Percentiles rank a stretch among this genome's conserved stretches.
Evolutionary conservation across 2,113 vertebrate species (phyloP).

Genomic region (Stigmatopora nigra): DNA sequence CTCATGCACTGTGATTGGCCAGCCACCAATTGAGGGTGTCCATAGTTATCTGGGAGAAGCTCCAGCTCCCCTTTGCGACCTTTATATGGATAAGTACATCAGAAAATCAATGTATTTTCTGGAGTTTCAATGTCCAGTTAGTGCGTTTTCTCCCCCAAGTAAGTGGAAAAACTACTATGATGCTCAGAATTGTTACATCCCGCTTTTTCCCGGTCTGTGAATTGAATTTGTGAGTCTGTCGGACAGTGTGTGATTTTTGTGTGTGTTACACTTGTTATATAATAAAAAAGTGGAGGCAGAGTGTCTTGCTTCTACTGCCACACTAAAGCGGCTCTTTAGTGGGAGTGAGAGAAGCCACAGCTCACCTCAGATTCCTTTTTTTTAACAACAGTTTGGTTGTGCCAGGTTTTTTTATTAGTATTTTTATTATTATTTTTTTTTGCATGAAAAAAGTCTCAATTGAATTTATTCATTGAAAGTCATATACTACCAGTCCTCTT

Average conservation of each 20-base stretch:
- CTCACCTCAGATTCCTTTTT: conserved; percentile 23
- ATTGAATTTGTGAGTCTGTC: conserved; percentile 19
- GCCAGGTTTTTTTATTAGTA: neutral
- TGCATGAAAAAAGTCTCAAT: too few relatives aligned
- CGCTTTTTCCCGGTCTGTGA: conserved; percentile 4
- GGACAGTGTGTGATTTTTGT: conserved; percentile 13
- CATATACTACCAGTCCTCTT: too few relatives aligned
- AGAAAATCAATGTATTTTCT: too few relatives aligned
- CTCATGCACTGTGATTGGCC: too few relatives aligned
- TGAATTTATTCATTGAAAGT: too few relatives aligned
- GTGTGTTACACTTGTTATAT: conserved; percentile 60
- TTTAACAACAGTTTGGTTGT: conserved; percentile 25
- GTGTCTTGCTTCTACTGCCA: conserved; percentile 48
- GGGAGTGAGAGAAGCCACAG: conserved; percentile 50
- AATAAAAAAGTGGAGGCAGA: conserved; percentile 53
- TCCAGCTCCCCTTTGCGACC: too few relatives aligned
- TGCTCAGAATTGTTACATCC: neutral
- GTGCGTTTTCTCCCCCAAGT: neutral
- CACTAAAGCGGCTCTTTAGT: conserved; percentile 45
- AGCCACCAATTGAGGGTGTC: too few relatives aligned
- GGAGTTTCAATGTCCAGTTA: neutral
- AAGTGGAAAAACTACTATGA: neutral
- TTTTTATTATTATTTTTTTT: neutral
- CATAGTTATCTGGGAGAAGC: too few relatives aligned
- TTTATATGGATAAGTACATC: too few relatives aligned